phyloP scores from a whole-genome alignment of 2,797 vertebrate species.

The Hipposideros larvatus region DNA sequence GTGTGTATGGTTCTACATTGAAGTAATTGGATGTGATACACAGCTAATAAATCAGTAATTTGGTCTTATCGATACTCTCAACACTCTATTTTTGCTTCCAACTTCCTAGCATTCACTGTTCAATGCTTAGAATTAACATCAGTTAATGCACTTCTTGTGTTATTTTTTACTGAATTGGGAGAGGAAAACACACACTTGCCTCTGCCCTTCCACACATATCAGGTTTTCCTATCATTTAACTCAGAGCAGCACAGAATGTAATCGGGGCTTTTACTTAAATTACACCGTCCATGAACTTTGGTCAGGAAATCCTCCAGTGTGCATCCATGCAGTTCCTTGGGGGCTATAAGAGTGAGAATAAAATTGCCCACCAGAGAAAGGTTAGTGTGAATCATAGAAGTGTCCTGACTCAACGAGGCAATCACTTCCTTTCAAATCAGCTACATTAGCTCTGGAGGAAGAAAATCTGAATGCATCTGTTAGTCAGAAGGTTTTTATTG shows the following conservation, averaged over 20 bases:
- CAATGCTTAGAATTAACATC: background rate
- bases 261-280: conserved; percentile 69
- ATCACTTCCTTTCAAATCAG: conserved; percentile 53
- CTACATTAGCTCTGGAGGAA: background rate
- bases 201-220: background rate
- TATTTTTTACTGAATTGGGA: background rate
- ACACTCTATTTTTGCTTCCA: background rate
- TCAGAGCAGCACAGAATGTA: conserved; percentile 10
- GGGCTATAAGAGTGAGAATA: background rate
- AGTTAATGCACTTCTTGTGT: background rate
- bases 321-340: conserved; percentile 28
- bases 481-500: background rate
- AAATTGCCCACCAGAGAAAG: conserved; percentile 66
- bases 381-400: conserved; percentile 40
- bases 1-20: background rate
- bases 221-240: conserved; percentile 64
- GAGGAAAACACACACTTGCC: background rate
- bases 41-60: background rate
- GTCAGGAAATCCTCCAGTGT: conserved; percentile 51
- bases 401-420: conserved; percentile 38
- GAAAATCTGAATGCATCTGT: background rate
- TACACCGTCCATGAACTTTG: conserved; percentile 55
- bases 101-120: background rate
- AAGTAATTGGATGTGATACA: background rate
- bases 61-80: background rate